Base-by-base conservation (phyloP, 2,113 vertebrate genomes). In the Macrotis lagotis region DNA sequence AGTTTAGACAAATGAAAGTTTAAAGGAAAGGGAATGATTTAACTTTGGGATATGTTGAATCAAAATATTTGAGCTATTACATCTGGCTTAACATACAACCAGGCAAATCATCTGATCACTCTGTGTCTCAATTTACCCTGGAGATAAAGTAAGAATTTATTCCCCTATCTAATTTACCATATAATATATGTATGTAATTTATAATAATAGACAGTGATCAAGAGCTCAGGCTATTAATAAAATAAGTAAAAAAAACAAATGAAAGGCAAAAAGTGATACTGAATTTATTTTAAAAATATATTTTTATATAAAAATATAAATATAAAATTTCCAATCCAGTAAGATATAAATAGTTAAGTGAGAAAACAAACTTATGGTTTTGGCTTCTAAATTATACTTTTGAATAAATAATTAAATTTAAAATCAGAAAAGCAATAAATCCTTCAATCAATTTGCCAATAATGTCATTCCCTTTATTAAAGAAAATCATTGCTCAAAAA, bases 371-470 rank as follows among this genome's bases (percentile, higher is more conserved):
- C 8, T 37, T 28, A 31, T 26, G 55, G n/a, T 55, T 83, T 90
- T 1, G 47, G n/a, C 51, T 47, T 50, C 16, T 93, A 93, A 95
- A 22, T 5, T 88, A 50, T 25, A 55, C 90, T 96, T 95, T 0
- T 92, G 96, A 96, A 66, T 8, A 59, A 91, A 94, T 22, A 93
- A 8, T 44, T 28, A 55, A 90, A 28, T 95, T 74, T 88, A 51
- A 12, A 50, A n/a, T 3, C 51, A 25, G 93, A 31, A 31, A 83
- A 59, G 50, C 2, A 91, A 51, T 1, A 5, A 53, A 66, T 89
- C 11, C 51, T 90, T 93, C 90, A 91, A 2, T 1, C 19, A 90
- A 6, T 16, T 14, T 1, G 0, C 19, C 55, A 59, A 19, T 59
- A 49, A 89, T 0, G 0, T 49, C 28, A 25, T 51, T 74, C 52